These are phyloP conservation scores for Cantharis nigra DNA, from an alignment of 2,888 invertebrate genomes.

Conservation along the genomic window DNA sequence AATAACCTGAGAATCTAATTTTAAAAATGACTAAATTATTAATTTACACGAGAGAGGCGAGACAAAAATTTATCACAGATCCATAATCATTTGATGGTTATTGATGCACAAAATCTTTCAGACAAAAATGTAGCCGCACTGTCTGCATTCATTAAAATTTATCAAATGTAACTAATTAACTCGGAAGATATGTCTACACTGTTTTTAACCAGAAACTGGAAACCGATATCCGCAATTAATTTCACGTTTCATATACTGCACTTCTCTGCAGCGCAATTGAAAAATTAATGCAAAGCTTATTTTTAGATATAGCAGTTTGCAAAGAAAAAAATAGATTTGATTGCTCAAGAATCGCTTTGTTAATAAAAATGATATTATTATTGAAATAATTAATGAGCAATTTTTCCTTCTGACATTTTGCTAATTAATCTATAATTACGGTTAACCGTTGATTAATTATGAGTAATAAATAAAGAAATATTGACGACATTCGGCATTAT, in stretches of 20 bases:
- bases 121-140: not conserved
- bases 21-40: not conserved
- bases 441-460: not conserved
- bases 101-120: not conserved
- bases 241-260: not conserved
- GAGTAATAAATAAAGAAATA: not conserved
- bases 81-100: not conserved
- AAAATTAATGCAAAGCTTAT: not conserved
- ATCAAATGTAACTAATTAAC: not conserved
- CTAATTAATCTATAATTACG: not conserved
- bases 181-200: not conserved
- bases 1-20: not conserved
- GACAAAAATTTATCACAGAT: not conserved
- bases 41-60: not conserved
- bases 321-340: too few species aligned
- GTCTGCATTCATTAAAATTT: not conserved
- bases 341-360: too few species aligned
- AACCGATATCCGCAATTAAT: not conserved
- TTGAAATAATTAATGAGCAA: too few species aligned
- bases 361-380: not conserved
- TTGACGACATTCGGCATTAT: not conserved
- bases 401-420: not conserved
- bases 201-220: not conserved
- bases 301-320: not conserved
- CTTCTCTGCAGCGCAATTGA: not conserved